Percentiles rank a stretch among this genome's conserved stretches.
Conservation (phyloP, 2,888 invertebrate genomes). For the Troides helena region DNA sequence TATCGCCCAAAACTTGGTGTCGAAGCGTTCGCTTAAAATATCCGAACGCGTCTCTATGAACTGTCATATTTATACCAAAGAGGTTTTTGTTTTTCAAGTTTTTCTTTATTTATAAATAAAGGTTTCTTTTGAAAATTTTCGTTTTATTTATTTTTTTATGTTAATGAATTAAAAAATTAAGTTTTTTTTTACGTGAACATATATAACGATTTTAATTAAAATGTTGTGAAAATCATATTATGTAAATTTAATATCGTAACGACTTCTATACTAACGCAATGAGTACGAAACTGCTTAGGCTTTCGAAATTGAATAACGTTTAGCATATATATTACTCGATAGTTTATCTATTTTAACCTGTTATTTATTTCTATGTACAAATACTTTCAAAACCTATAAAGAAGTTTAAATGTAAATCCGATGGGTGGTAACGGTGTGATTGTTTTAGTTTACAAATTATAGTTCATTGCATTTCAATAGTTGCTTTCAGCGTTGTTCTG, state of each 20-base stretch:
- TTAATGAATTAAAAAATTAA: neutral
- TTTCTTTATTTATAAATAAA: constrained; percentile 55
- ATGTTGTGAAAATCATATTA: neutral
- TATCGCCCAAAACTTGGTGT: constrained; percentile 46
- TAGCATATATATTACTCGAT: neutral
- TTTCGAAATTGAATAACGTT: constrained; percentile 26
- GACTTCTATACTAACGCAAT: neutral
- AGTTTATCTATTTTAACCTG: neutral
- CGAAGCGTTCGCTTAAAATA: constrained; percentile 13
- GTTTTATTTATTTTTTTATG: constrained; percentile 41
- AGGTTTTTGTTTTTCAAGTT: constrained; percentile 41
- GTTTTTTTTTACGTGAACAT: neutral
- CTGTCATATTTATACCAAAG: constrained; percentile 46
- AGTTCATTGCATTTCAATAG: constrained; percentile 42
- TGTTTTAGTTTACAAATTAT: too few relatives aligned
- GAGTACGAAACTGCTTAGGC: constrained; percentile 32
- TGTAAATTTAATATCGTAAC: neutral
- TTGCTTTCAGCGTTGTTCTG: constrained; percentile 36
- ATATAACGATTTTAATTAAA: neutral
- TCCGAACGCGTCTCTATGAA: constrained; percentile 23
- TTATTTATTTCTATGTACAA: too few relatives aligned
- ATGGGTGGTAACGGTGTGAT: too few relatives aligned
- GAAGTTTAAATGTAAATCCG: too few relatives aligned
- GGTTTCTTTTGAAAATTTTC: constrained; percentile 40
- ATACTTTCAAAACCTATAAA: too few relatives aligned